A percentile compares a stretch with the other conserved stretches of the same genome.
phyloP scores from a whole-genome alignment of 2,797 vertebrate species.

The Pangasius larnaudii region DNA sequence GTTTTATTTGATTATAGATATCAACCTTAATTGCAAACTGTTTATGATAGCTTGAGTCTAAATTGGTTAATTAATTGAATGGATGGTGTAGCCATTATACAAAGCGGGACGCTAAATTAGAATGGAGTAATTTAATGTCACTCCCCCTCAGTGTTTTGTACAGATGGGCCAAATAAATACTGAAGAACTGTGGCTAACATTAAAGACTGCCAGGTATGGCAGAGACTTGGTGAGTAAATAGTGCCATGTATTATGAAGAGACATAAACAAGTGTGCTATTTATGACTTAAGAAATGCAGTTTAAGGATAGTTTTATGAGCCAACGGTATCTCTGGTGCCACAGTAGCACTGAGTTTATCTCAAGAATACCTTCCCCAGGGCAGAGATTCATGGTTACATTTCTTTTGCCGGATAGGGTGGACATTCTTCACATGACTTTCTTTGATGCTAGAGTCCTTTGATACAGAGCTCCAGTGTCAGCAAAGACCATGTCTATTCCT shows the following conservation, averaged over 20 bases:
- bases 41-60: constrained; percentile 71
- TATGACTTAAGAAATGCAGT: neutral
- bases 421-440: constrained; percentile 40
- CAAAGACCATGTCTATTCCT: constrained; percentile 67
- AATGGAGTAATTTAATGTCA: constrained; percentile 79
- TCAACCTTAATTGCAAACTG: constrained; percentile 71
- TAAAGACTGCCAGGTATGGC: constrained; percentile 10
- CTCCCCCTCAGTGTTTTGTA: constrained; percentile 72
- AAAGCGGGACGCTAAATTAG: constrained; percentile 70
- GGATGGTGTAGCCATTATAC: constrained; percentile 67
- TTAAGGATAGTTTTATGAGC: constrained; percentile 1
- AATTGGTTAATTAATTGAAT: constrained; percentile 77
- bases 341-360: constrained; percentile 34
- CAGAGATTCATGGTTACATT: constrained; percentile 2
- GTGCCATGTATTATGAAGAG: neutral
- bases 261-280: neutral
- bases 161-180: constrained; percentile 60
- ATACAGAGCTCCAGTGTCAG: constrained; percentile 57
- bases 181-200: constrained; percentile 26
- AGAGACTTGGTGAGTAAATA: constrained; percentile 22
- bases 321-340: constrained; percentile 14
- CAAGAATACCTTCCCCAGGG: neutral
- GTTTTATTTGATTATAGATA: constrained; percentile 69
- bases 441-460: constrained; percentile 49
- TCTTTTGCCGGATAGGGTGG: constrained; percentile 27